These are phyloP conservation scores for Hemibagrus guttatus DNA, from an alignment of 2,797 vertebrate genomes.

Conservation along the genomic window DNA sequence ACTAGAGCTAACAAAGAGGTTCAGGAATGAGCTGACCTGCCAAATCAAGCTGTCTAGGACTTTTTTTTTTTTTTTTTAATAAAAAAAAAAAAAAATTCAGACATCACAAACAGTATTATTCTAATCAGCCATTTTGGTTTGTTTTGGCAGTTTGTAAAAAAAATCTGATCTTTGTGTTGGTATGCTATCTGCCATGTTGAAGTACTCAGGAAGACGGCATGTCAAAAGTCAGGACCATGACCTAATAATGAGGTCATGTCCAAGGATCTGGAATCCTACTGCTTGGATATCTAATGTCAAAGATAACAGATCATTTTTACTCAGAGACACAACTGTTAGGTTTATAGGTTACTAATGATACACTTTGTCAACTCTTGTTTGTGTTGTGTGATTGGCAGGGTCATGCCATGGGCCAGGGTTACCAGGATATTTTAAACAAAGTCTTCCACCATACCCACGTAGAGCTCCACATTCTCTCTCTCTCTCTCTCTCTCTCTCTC, in stretches of 20 bases:
- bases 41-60: slow-evolving; percentile 6
- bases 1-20: not conserved
- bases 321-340: slow-evolving; percentile 18
- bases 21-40: slow-evolving; percentile 9
- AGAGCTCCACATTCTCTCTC: not conserved
- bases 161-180: not conserved
- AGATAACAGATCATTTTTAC: slow-evolving; percentile 36
- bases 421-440: slow-evolving; percentile 30
- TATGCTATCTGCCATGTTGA: slow-evolving; percentile 31
- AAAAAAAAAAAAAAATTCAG: slow-evolving; percentile 21
- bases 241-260: slow-evolving; percentile 45
- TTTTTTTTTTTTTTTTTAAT: not conserved
- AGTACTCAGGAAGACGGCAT: slow-evolving; percentile 23
- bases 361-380: slow-evolving; percentile 45
- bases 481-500: not conserved
- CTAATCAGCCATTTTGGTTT: slow-evolving; percentile 30
- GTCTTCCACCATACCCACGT: not conserved
- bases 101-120: slow-evolving; percentile 43
- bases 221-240: slow-evolving; percentile 52
- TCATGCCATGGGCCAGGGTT: slow-evolving; percentile 18
- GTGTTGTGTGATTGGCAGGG: slow-evolving; percentile 29
- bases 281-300: slow-evolving; percentile 42
- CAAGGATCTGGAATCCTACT: slow-evolving; percentile 41
- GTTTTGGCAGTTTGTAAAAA: slow-evolving; percentile 38
- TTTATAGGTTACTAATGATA: slow-evolving; percentile 34